Conservation (phyloP, 1,140 invertebrate genomes). For the Tetragnatha versicolor region DNA sequence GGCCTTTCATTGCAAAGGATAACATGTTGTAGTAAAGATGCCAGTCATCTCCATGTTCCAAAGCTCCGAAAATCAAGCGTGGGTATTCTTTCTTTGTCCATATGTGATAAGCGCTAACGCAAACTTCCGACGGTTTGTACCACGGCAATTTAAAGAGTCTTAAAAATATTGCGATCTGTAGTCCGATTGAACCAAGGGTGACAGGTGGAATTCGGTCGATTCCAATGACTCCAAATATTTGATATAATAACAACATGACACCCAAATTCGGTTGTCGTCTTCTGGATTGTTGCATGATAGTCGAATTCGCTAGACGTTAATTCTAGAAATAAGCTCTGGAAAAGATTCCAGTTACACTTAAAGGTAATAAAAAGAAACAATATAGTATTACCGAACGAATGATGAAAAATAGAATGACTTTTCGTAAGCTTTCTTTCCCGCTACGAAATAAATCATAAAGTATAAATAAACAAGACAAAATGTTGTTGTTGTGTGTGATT, state of each 20-base stretch:
- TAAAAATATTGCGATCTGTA: constrained; percentile 63
- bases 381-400: no score
- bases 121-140: constrained; percentile 68
- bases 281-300: constrained; percentile 1
- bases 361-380: no score
- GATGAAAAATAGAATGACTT: no score
- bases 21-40: constrained; percentile 80
- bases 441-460: no score
- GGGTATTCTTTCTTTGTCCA: constrained; percentile 69
- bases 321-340: no score
- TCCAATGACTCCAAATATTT: constrained; percentile 67
- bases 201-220: constrained; percentile 72
- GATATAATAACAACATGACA: constrained; percentile 61
- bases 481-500: constrained; percentile 22
- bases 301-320: no score
- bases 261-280: constrained; percentile 59
- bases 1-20: constrained; percentile 74
- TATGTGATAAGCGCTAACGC: constrained; percentile 70
- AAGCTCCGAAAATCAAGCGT: constrained; percentile 70
- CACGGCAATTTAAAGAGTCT: constrained; percentile 65
- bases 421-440: no score
- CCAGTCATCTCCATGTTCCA: constrained; percentile 76
- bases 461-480: no score
- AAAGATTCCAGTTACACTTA: no score
- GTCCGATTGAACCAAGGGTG: constrained; percentile 68